These are phyloP conservation scores for Anoplophora glabripennis DNA, from an alignment of 1,140 invertebrate genomes.

Conservation along the genomic window DNA sequence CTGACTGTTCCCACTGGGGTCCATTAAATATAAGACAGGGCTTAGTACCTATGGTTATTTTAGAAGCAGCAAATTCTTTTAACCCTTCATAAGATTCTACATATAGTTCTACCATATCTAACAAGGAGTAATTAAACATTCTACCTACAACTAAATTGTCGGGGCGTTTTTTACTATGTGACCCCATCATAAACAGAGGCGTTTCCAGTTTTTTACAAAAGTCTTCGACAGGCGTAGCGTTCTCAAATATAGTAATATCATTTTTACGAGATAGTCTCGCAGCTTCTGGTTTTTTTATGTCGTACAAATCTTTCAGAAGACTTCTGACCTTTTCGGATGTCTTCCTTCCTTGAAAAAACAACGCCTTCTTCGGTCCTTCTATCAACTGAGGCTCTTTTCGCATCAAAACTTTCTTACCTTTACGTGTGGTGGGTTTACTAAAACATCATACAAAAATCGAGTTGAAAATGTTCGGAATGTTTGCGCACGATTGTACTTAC, in stretches of 20 bases:
- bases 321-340: slow-evolving; percentile 72
- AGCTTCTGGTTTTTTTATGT: slow-evolving; percentile 82
- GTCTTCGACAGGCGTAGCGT: slow-evolving; percentile 76
- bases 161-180: slow-evolving; percentile 92
- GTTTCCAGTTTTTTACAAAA: slow-evolving; percentile 84
- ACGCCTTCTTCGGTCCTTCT: slow-evolving; percentile 81
- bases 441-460: slow-evolving; percentile 38
- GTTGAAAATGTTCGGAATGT: neutral
- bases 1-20: slow-evolving; percentile 81
- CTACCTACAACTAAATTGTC: slow-evolving; percentile 89
- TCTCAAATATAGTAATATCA: slow-evolving; percentile 84
- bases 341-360: slow-evolving; percentile 85
- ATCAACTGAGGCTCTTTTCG: slow-evolving; percentile 82
- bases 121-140: slow-evolving; percentile 82
- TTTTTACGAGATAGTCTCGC: slow-evolving; percentile 77
- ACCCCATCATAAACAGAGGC: slow-evolving; percentile 85
- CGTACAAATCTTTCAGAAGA: slow-evolving; percentile 84
- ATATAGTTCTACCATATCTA: slow-evolving; percentile 97
- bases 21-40: slow-evolving; percentile 93
- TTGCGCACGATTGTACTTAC: slow-evolving; percentile 30
- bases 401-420: slow-evolving; percentile 80
- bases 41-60: slow-evolving; percentile 67
- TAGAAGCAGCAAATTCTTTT: slow-evolving; percentile 39
- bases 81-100: slow-evolving; percentile 70
- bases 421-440: slow-evolving; percentile 85